Evolutionary conservation across 2,888 invertebrate genomes (phyloP).

Genomic region (Notodonta dromedarius): DNA sequence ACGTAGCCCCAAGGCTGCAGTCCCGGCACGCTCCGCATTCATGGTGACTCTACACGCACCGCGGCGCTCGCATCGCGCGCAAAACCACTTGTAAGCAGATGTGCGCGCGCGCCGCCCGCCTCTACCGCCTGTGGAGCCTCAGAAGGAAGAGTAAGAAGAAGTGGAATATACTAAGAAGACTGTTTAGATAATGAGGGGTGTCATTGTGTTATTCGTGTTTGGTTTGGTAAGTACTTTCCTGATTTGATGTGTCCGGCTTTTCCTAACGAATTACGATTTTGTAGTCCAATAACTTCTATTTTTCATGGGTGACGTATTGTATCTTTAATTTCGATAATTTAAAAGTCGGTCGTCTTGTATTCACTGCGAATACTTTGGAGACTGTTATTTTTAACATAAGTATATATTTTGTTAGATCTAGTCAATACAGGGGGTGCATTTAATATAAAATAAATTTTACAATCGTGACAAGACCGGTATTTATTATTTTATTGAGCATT

Average conservation of each 20-base stretch:
- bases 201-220: slow-evolving; percentile 20
- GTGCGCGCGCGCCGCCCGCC: slow-evolving; percentile 65
- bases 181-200: slow-evolving; percentile 36
- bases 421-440: no score
- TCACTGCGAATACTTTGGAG: no score
- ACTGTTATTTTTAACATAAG: no score
- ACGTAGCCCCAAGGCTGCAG: neutral
- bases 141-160: slow-evolving; percentile 46
- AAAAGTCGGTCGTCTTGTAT: no score
- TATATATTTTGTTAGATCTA: no score
- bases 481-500: no score
- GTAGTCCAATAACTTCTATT: no score
- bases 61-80: slow-evolving; percentile 13
- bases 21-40: neutral
- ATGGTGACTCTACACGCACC: neutral
- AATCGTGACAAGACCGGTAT: no score
- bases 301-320: no score
- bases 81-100: slow-evolving; percentile 46
- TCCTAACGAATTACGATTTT: neutral
- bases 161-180: slow-evolving; percentile 48
- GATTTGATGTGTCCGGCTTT: neutral
- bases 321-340: no score
- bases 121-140: slow-evolving; percentile 60
- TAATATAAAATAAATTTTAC: no score
- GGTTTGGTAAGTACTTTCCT: slow-evolving; percentile 27